A percentile compares a stretch with the other conserved stretches of the same genome.
Evolutionary conservation across 2,113 vertebrate genomes (phyloP).

Genomic region (Cyprichromis sp.): DNA sequence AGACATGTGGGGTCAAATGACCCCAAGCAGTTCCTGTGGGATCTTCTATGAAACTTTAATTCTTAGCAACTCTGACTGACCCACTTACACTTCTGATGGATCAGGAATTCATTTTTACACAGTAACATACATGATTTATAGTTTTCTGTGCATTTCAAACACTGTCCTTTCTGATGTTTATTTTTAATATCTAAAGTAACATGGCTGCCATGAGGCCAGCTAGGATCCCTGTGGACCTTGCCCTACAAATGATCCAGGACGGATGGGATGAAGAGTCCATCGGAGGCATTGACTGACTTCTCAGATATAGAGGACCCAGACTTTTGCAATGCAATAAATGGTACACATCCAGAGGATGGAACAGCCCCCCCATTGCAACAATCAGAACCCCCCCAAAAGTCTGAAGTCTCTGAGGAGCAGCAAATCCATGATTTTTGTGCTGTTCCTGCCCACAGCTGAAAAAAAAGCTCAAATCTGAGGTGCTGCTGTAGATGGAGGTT

Average conservation of each 20-base stretch:
- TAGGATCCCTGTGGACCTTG: background rate
- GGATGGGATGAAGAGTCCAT: fast-evolving
- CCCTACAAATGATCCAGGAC: background rate
- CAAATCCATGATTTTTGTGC: background rate
- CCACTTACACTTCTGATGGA: background rate
- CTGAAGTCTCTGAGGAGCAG: background rate
- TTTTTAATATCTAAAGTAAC: fast-evolving
- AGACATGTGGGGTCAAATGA: background rate
- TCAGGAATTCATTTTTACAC: fast-evolving
- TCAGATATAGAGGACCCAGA: background rate
- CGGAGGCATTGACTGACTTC: fast-evolving
- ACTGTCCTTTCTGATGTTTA: background rate
- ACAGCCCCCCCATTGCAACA: background rate
- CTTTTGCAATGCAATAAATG: background rate
- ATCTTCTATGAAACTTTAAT: background rate
- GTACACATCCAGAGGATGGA: background rate
- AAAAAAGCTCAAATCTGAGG: background rate
- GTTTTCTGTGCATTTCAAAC: background rate
- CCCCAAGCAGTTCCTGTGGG: background rate
- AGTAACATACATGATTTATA: background rate
- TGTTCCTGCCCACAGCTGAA: background rate
- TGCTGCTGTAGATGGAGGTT: background rate
- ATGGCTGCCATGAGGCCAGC: background rate
- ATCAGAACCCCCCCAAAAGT: background rate
- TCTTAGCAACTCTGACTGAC: fast-evolving